These are phyloP conservation scores for Halcyon smyrnensis DNA, from an alignment of 2,797 vertebrate species.

Conservation along the genomic window DNA sequence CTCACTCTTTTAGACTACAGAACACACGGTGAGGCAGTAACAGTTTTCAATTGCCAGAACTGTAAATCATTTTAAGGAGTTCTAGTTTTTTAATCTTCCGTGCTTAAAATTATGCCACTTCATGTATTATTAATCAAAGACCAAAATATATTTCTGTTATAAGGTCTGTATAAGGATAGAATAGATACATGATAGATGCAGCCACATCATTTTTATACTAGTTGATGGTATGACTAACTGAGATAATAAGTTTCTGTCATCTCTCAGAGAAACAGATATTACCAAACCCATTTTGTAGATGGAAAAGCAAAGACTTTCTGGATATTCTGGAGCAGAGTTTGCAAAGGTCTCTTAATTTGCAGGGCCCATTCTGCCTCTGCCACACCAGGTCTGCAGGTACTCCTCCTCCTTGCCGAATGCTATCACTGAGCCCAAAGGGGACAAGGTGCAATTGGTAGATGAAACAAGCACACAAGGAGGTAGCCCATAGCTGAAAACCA, in stretches of 20 bases:
- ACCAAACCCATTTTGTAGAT: neutral
- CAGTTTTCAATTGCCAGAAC: neutral
- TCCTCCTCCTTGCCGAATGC: neutral
- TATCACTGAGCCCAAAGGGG: neutral
- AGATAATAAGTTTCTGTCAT: neutral
- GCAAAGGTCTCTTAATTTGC: neutral
- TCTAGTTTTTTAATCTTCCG: neutral
- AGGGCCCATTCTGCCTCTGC: neutral
- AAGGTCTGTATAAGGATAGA: neutral
- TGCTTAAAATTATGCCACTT: neutral
- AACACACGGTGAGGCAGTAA: neutral
- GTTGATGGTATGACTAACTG: neutral
- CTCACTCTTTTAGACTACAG: neutral
- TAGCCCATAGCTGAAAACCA: neutral
- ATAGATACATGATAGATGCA: neutral
- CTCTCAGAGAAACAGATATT: neutral
- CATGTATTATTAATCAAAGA: neutral
- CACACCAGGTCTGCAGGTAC: neutral
- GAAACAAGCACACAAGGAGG: neutral
- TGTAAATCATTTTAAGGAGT: constrained; percentile 20
- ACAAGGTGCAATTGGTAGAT: neutral
- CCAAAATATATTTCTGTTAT: neutral
- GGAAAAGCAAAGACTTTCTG: neutral
- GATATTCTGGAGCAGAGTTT: neutral
- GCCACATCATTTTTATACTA: neutral